Evolutionary conservation across 2,113 vertebrate genomes (phyloP).

Genomic region (Sturnira hondurensis): DNA sequence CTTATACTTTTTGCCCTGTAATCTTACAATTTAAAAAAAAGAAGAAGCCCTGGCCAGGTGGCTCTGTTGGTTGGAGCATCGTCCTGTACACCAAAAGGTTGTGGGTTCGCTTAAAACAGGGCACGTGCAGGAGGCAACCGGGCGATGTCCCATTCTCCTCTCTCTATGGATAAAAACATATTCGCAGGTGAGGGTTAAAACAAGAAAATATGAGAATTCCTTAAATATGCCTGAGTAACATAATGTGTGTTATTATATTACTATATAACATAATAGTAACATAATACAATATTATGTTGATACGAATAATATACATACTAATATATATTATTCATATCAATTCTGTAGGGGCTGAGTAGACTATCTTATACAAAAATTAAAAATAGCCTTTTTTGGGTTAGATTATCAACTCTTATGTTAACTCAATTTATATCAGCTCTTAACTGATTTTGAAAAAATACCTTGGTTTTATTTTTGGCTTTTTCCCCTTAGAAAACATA

Average conservation of each 20-base stretch:
- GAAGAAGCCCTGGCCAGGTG: too few species aligned
- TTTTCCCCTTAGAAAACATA: conserved; percentile 90
- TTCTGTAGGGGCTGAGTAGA: not conserved
- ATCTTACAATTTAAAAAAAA: not conserved
- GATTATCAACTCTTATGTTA: not conserved
- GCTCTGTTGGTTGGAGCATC: too few species aligned
- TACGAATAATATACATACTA: too few species aligned
- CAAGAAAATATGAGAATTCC: not conserved
- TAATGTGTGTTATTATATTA: too few species aligned
- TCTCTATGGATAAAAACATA: too few species aligned
- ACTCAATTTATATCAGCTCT: not conserved
- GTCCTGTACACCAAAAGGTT: too few species aligned
- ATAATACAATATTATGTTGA: too few species aligned
- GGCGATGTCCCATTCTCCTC: too few species aligned
- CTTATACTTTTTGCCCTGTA: not conserved
- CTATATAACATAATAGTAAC: too few species aligned
- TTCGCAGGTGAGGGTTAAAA: not conserved
- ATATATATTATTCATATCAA: not conserved
- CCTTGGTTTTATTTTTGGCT: conserved; percentile 50
- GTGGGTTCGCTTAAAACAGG: too few species aligned
- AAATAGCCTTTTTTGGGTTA: conserved; percentile 18
- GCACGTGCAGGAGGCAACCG: too few species aligned
- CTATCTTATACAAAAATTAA: not conserved
- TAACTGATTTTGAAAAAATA: conserved; percentile 33
- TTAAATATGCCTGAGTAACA: not conserved